phyloP scores from a whole-genome alignment of 2,888 invertebrate genomes.

The Neoascia interrupta region DNA sequence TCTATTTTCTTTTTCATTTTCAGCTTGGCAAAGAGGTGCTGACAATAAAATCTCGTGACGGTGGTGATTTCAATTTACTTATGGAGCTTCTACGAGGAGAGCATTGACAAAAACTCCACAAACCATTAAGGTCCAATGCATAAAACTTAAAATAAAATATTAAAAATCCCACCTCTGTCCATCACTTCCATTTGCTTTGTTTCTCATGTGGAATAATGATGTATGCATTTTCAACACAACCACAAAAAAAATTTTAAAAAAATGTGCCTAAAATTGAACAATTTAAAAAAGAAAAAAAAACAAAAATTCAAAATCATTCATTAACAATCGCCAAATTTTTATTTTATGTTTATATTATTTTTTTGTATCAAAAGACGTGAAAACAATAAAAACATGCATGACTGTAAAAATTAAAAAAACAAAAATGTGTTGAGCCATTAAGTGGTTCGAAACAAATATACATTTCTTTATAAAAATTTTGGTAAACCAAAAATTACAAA shows the following conservation, averaged over 20 bases:
- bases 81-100: conserved; percentile 97
- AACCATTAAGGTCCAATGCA: conserved; percentile 50
- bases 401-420: conserved; percentile 35
- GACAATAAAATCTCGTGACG: conserved; percentile 91
- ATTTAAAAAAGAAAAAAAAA: conserved; percentile 48
- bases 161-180: conserved; percentile 7
- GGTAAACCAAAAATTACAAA: conserved; percentile 4
- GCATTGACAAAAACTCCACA: conserved; percentile 83
- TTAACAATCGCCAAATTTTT: conserved; percentile 49
- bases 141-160: conserved; percentile 26
- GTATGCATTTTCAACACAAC: conserved; percentile 42
- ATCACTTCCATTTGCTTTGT: conserved; percentile 11
- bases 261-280: conserved; percentile 68
- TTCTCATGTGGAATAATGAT: conserved; percentile 35
- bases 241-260: conserved; percentile 28
- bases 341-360: conserved; percentile 1
- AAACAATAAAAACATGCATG: conserved; percentile 37
- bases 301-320: conserved; percentile 18
- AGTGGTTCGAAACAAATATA: conserved; percentile 23
- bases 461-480: background rate
- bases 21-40: conserved; percentile 96
- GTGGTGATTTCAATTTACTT: conserved; percentile 95
- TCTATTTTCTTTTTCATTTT: conserved; percentile 74
- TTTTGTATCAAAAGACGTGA: conserved; percentile 33
- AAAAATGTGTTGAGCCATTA: conserved; percentile 25